A percentile compares a stretch with the other conserved stretches of the same genome.
These are phyloP conservation scores for Falco novaeseelandiae DNA, from an alignment of 2,797 vertebrate species.

Conservation along the genomic window DNA sequence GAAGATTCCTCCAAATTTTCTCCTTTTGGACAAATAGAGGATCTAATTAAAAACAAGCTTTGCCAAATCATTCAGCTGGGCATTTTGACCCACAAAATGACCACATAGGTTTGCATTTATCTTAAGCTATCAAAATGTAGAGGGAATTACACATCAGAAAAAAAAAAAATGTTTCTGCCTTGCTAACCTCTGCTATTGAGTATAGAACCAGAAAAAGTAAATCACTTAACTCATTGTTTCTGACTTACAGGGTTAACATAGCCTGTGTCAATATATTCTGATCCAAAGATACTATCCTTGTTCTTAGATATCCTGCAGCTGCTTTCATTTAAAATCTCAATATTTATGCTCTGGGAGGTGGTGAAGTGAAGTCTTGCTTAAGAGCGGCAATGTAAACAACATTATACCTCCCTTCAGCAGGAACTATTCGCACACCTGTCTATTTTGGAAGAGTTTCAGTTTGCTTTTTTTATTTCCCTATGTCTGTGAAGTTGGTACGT, in stretches of 20 bases:
- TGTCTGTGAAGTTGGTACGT: neutral
- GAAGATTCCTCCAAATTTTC: neutral
- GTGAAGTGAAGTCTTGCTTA: neutral
- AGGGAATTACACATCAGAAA: neutral
- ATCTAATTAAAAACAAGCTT: neutral
- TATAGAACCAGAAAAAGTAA: neutral
- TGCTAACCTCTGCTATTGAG: neutral
- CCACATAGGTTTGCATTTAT: neutral
- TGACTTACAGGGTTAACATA: neutral
- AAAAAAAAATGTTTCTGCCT: neutral
- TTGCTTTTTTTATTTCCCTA: slow-evolving; percentile 53
- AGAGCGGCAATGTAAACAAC: slow-evolving; percentile 32
- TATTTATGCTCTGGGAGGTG: slow-evolving; percentile 48
- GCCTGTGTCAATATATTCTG: neutral
- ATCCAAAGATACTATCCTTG: neutral
- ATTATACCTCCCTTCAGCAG: neutral
- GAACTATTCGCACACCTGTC: slow-evolving; percentile 67
- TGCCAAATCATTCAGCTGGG: neutral
- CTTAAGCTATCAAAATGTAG: neutral
- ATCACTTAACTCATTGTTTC: neutral
- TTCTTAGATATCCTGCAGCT: slow-evolving; percentile 5
- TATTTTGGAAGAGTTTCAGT: slow-evolving; percentile 70
- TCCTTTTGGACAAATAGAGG: neutral
- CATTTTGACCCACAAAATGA: neutral
- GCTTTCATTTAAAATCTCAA: slow-evolving; percentile 1